phyloP scores from a whole-genome alignment of 2,888 invertebrate species.

The Scelioninae gen. 1 region DNA sequence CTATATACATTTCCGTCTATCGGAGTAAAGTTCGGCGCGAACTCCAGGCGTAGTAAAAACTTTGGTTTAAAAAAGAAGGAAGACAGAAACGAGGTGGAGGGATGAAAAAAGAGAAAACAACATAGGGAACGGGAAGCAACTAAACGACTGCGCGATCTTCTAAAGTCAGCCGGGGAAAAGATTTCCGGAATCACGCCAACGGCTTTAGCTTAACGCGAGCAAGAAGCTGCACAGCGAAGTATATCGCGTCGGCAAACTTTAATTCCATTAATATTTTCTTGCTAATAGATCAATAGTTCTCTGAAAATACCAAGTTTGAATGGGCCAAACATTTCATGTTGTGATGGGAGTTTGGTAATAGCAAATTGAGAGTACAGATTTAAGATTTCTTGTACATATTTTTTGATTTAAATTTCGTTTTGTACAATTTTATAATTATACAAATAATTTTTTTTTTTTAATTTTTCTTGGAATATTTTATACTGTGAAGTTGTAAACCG shows the following conservation, averaged over 20 bases:
- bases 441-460: no score
- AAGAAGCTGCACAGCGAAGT: conserved; percentile 62
- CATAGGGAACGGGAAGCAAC: conserved; percentile 48
- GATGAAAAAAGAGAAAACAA: conserved; percentile 62
- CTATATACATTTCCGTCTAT: conserved; percentile 60
- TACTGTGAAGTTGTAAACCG: no score
- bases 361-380: no score
- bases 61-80: conserved; percentile 41
- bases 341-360: no score
- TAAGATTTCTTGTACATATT: no score
- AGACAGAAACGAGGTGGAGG: conserved; percentile 4
- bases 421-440: no score
- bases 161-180: conserved; percentile 67
- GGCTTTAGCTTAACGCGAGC: conserved; percentile 63
- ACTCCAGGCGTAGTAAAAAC: conserved; percentile 65
- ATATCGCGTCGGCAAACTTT: conserved; percentile 60
- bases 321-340: no score
- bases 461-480: no score
- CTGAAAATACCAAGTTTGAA: no score
- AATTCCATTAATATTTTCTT: conserved; percentile 67
- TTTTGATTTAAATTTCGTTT: no score
- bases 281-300: conserved; percentile 45
- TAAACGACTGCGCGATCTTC: conserved; percentile 69
- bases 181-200: conserved; percentile 71
- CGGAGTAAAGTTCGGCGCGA: conserved; percentile 58